Conservation (phyloP, 2,888 invertebrate species). For the Thalpophila matura region DNA sequence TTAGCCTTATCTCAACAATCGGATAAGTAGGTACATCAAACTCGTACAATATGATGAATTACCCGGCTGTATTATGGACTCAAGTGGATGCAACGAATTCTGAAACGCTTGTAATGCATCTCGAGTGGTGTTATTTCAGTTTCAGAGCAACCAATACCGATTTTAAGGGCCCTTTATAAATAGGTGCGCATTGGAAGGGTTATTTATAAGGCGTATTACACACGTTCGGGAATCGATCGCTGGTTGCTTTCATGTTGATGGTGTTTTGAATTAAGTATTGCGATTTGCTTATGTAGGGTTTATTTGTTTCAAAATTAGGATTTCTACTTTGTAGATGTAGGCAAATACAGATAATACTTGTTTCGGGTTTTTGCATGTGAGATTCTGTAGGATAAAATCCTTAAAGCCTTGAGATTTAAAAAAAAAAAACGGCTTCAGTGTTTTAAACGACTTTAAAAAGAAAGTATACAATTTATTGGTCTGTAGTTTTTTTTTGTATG, state of each 20-base stretch:
- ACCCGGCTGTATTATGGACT: slow-evolving; percentile 28
- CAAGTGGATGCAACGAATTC: slow-evolving; percentile 63
- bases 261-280: slow-evolving; percentile 10
- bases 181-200: slow-evolving; percentile 58
- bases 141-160: slow-evolving; percentile 34
- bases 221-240: slow-evolving; percentile 19
- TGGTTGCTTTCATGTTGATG: slow-evolving; percentile 11
- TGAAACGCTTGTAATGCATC: slow-evolving; percentile 55
- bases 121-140: slow-evolving; percentile 61
- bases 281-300: not conserved
- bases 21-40: slow-evolving; percentile 23
- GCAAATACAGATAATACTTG: too few species aligned
- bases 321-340: too few species aligned
- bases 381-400: too few species aligned
- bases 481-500: too few species aligned
- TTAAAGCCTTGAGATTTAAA: too few species aligned
- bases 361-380: not conserved
- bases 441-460: too few species aligned
- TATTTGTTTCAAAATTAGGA: too few species aligned
- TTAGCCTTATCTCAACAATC: slow-evolving; percentile 31
- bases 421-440: too few species aligned
- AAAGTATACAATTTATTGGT: too few species aligned
- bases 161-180: slow-evolving; percentile 56
- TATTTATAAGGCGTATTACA: slow-evolving; percentile 49
- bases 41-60: slow-evolving; percentile 48